Evolutionary conservation across 92 coral and sea anemone species (phyloP).

Genomic region (Blastomussa wellsi): DNA sequence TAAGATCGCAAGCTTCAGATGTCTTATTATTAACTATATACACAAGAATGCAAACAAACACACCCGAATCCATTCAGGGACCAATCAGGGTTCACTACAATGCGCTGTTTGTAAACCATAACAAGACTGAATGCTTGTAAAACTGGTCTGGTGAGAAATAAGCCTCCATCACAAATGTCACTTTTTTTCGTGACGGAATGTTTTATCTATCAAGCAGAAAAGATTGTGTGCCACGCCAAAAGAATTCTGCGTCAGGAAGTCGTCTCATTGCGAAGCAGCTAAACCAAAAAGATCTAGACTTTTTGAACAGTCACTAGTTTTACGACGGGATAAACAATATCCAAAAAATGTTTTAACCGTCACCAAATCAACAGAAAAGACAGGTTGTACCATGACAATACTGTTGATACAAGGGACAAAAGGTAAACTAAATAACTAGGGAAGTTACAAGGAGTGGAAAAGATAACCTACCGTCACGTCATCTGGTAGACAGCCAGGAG

Average conservation of each 20-base stretch:
- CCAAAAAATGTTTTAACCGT: background rate
- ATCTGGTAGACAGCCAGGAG: slow-evolving; percentile 24
- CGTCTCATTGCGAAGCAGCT: background rate
- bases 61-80: no score
- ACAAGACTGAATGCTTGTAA: no score
- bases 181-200: background rate
- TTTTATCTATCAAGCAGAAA: background rate
- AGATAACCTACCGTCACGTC: background rate
- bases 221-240: background rate
- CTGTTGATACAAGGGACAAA: background rate
- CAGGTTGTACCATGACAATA: background rate
- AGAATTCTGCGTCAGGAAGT: background rate
- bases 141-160: no score
- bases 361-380: background rate
- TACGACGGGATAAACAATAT: no score
- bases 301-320: no score
- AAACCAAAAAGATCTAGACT: no score
- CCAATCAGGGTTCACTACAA: no score
- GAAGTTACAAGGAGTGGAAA: background rate
- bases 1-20: background rate
- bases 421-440: background rate
- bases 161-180: no score
- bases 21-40: background rate
- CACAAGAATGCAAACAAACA: no score
- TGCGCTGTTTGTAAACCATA: background rate